A percentile compares a stretch with the other conserved stretches of the same genome.
phyloP scores from a whole-genome alignment of 2,888 invertebrate species.

The Hydriomena furcata region DNA sequence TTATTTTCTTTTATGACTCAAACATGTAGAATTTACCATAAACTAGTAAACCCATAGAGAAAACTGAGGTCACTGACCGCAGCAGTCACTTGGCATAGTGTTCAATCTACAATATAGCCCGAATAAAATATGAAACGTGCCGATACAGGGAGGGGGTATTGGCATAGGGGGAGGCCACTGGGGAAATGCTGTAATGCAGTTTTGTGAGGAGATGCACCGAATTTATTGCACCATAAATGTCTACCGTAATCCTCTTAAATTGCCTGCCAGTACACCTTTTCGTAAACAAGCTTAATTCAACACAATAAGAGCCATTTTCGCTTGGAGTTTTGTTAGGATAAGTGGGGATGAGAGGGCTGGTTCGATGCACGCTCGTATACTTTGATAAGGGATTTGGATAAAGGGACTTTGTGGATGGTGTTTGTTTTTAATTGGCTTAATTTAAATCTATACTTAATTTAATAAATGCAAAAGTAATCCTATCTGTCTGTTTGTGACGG shows the following conservation, averaged over 20 bases:
- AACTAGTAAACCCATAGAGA: no score
- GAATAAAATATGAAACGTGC: conserved; percentile 26
- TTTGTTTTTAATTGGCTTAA: conserved; percentile 8
- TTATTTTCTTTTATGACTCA: neutral
- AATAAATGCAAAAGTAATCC: no score
- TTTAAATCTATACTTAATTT: neutral
- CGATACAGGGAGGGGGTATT: conserved; percentile 13
- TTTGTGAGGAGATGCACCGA: conserved; percentile 43
- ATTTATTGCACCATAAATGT: conserved; percentile 66
- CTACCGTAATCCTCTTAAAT: conserved; percentile 56
- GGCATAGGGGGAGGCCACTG: conserved; percentile 7
- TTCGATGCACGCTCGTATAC: conserved; percentile 1
- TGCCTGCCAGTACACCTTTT: conserved; percentile 31
- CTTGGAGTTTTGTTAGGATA: conserved; percentile 4
- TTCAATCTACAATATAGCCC: conserved; percentile 16
- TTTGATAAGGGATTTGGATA: conserved; percentile 17
- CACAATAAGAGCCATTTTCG: conserved; percentile 7
- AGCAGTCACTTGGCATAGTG: neutral
- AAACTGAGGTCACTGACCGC: no score
- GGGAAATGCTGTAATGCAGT: conserved; percentile 31
- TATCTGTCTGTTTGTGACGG: no score
- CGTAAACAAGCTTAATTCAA: conserved; percentile 11
- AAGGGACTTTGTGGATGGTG: conserved; percentile 5
- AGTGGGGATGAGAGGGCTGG: conserved; percentile 4
- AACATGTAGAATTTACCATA: neutral